Percentiles rank a stretch among this genome's conserved stretches.
Conservation (phyloP, 2,888 invertebrate species). For the Leucoptera coffeella region DNA sequence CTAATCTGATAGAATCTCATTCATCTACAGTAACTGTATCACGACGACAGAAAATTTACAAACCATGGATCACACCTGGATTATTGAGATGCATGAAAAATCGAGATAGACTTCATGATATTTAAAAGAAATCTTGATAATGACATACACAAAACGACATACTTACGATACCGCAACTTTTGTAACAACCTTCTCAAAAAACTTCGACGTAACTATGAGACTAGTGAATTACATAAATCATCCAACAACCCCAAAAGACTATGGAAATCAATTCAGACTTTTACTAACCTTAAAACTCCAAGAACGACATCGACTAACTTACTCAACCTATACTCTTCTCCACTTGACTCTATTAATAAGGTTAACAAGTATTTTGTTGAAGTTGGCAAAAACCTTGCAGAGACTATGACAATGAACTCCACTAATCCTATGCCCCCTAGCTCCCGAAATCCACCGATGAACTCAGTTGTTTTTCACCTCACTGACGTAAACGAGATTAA, state of each 20-base stretch:
- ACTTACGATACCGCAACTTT: constrained; percentile 3
- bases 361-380: too few species aligned
- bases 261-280: constrained; percentile 2
- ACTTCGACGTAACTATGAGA: constrained; percentile 1
- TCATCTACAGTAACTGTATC: neutral
- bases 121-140: constrained; percentile 1
- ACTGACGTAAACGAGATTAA: constrained; percentile 1
- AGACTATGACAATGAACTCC: neutral
- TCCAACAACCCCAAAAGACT: constrained; percentile 1
- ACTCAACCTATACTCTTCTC: neutral
- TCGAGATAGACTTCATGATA: neutral
- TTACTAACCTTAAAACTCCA: neutral
- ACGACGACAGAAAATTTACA: neutral
- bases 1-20: neutral
- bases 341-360: too few species aligned
- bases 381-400: constrained; percentile 1
- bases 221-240: neutral
- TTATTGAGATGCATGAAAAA: neutral
- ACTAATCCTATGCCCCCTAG: neutral
- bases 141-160: too few species aligned
- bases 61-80: constrained; percentile 1
- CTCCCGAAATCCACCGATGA: too few species aligned
- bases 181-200: constrained; percentile 3
- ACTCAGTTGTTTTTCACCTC: neutral
- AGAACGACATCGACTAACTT: neutral